Evolutionary conservation across 2,888 invertebrate genomes (phyloP).

Genomic region (Melanargia galathea): DNA sequence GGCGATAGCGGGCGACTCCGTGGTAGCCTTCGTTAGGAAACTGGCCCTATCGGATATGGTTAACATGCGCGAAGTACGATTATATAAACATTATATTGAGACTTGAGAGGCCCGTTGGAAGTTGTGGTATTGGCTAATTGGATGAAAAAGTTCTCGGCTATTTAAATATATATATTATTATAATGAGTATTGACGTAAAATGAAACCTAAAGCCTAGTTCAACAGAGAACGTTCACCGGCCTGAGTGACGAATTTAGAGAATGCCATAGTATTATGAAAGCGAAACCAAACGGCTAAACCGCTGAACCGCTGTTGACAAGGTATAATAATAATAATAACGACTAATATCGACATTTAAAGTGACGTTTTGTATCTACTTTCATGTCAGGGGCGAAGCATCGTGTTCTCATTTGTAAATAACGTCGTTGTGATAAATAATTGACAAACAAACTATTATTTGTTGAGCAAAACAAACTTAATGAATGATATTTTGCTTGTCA

Average conservation of each 20-base stretch:
- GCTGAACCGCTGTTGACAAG: no score
- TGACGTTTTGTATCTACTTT: no score
- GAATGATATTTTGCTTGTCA: background rate
- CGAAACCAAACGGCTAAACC: no score
- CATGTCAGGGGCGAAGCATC: no score
- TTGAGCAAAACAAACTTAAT: background rate
- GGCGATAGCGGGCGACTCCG: slow-evolving; percentile 61
- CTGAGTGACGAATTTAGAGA: no score
- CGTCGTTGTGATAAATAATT: background rate
- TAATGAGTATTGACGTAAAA: no score
- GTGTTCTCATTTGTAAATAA: background rate
- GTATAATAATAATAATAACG: no score
- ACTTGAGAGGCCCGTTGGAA: background rate
- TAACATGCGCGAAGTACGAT: slow-evolving; percentile 21
- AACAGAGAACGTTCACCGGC: no score
- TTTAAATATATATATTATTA: background rate
- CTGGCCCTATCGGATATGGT: slow-evolving; percentile 46
- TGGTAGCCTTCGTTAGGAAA: slow-evolving; percentile 61
- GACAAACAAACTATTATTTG: background rate
- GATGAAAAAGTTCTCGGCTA: background rate
- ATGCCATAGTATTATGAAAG: no score
- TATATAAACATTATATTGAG: slow-evolving; percentile 26
- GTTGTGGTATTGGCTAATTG: slow-evolving; percentile 16
- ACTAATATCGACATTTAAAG: no score
- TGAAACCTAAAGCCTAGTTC: no score